Evolutionary conservation across 2,797 vertebrate species (phyloP), one percentile per base, ranked within the genome.

Genomic region (Spatula versicolor): DNA sequence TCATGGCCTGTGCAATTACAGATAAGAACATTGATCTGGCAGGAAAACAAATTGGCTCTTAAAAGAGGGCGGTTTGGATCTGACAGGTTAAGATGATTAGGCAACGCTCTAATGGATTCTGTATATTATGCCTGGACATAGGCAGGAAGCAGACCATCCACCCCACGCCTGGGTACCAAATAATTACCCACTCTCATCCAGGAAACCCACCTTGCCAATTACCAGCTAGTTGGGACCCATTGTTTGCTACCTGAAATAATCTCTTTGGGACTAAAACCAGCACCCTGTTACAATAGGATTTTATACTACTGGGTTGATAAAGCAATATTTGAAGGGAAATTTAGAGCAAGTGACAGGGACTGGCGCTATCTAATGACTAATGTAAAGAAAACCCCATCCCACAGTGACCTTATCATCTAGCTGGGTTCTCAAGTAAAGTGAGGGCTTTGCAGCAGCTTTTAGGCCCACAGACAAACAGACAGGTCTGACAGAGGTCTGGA

Each of bases 21-120:
- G 96, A 97, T 95, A 97, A 97, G 91, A 97, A 94, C 96, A 97
- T 96, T 69, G 96, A 97, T 98, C 96, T 97, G 93, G 96, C 95
- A 97, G 92, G 95, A 94, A 97, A 98, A 97, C 95, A 97, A 97
- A 97, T 96, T 95, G 96, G 75, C 90, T 97, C 94, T 96, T 98
- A 95, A 98, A 95, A 94, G 96, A 97, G 94, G 95, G 91, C 90
- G 96, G 81, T 94, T 97, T 93, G 94, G 92, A 96, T 97, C 87
- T 98, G 97, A 97, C 93, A 97, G 94, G 85, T 92, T 91, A 73
- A 73, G 95, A 96, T 96, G 97, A 96, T 95, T 85, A 96, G 89
- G 86, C 83, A 60, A 96, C 92, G 93, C 88, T 96, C 88, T 97
- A 95, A 96, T 95, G 93, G 94, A 92, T 92, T 94, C 88, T 79